Percentiles rank a stretch among this genome's conserved stretches.
Conservation (phyloP, 2,113 vertebrate species). For the Agapornis roseicollis region DNA sequence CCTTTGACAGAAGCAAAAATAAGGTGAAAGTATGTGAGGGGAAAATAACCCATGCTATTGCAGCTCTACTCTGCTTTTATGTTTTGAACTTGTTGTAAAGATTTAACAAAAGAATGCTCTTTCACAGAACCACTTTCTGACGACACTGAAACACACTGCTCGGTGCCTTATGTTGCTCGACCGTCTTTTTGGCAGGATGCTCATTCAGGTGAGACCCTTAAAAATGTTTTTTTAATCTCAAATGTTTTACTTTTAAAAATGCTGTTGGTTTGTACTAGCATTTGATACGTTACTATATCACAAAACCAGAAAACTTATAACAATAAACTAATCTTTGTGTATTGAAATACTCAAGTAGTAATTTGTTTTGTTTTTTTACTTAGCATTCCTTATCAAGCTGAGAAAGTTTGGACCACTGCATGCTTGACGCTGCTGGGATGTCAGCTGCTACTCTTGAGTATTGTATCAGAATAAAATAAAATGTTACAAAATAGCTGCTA, state of each 20-base stretch:
- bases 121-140: slow-evolving; percentile 46
- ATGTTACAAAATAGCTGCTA: neutral
- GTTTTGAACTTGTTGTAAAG: neutral
- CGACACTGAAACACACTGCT: slow-evolving; percentile 47
- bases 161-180: slow-evolving; percentile 82
- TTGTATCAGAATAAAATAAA: slow-evolving; percentile 49
- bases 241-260: neutral
- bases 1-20: neutral
- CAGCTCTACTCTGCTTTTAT: neutral
- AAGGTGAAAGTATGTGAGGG: neutral
- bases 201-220: slow-evolving; percentile 84
- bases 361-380: slow-evolving; percentile 47
- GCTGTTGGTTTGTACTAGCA: neutral
- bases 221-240: neutral
- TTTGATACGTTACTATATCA: neutral
- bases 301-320: neutral
- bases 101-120: neutral
- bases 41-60: neutral
- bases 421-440: slow-evolving; percentile 18
- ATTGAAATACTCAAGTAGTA: slow-evolving; percentile 37
- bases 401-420: slow-evolving; percentile 74
- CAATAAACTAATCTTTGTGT: neutral
- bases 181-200: slow-evolving; percentile 79
- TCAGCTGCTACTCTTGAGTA: slow-evolving; percentile 25
- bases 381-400: slow-evolving; percentile 91